A percentile compares a stretch with the other conserved stretches of the same genome.
These are phyloP conservation scores for Podarcis lilfordi DNA, from an alignment of 2,797 vertebrate genomes.

Conservation along the genomic window DNA sequence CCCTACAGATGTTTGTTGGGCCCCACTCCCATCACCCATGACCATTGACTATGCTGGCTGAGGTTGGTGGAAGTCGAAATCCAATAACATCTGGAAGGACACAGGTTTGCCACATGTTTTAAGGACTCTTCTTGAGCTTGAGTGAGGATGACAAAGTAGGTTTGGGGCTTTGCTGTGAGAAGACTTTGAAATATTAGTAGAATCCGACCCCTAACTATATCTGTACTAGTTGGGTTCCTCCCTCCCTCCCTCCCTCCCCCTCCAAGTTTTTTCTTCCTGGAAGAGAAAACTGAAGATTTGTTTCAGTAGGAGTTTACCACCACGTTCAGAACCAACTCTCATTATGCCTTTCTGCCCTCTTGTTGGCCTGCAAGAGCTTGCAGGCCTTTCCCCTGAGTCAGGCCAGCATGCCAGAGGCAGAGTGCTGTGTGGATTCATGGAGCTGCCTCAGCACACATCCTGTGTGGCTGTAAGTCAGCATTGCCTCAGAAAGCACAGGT, in stretches of 20 bases:
- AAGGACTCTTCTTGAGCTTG: neutral
- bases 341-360: too few species aligned
- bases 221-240: neutral
- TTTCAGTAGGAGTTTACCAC: neutral
- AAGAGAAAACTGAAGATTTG: neutral
- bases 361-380: neutral
- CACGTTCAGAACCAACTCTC: neutral
- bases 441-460: neutral
- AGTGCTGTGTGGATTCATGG: too few species aligned
- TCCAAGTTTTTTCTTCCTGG: neutral
- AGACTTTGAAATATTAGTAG: neutral
- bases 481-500: neutral
- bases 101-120: neutral
- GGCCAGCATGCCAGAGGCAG: neutral
- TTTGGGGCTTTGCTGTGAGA: neutral
- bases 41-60: neutral
- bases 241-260: neutral
- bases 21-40: neutral
- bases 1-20: neutral
- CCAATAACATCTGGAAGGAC: neutral
- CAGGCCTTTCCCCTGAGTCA: neutral
- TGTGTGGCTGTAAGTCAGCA: neutral
- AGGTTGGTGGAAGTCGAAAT: neutral
- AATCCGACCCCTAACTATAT: neutral
- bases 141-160: neutral